Evolutionary conservation across 2,797 vertebrate species (phyloP).

Genomic region (Martes flavigula): DNA sequence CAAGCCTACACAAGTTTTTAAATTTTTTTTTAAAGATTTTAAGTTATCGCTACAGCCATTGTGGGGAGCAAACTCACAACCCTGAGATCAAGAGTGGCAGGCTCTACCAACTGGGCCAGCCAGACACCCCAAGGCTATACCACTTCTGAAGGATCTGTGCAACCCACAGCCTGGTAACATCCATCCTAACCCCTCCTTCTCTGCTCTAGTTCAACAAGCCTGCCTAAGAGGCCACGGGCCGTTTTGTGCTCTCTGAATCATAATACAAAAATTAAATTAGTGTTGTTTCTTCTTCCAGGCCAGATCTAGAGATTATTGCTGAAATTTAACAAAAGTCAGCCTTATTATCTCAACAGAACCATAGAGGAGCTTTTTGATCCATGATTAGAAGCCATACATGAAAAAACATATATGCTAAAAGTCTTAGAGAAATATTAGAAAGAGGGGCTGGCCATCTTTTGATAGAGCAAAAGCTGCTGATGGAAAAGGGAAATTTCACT

Average conservation of each 20-base stretch:
- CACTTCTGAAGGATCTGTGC: not conserved
- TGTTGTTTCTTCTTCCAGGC: constrained; percentile 49
- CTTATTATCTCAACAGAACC: not conserved
- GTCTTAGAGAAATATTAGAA: constrained; percentile 13
- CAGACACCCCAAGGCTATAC: not conserved
- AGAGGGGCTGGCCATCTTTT: not conserved
- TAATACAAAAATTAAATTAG: constrained; percentile 34
- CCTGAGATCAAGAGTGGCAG: not conserved
- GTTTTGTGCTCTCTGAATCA: constrained; percentile 41
- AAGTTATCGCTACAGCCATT: not conserved
- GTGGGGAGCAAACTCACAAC: not conserved
- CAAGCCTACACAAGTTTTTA: not conserved
- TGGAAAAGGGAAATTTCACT: constrained; percentile 16
- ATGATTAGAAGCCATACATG: not conserved
- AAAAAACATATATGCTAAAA: not conserved
- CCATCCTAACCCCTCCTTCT: not conserved
- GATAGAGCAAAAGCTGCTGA: constrained; percentile 25
- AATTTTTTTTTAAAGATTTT: not conserved
- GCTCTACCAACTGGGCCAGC: not conserved
- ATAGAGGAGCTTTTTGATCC: not conserved
- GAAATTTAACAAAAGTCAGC: constrained; percentile 13
- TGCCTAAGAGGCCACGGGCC: not conserved
- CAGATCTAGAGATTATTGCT: not conserved
- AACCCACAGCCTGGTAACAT: not conserved
- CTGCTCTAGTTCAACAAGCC: not conserved